Base-by-base conservation (phyloP, 1,140 invertebrate species). In the Drosophila pandora region DNA sequence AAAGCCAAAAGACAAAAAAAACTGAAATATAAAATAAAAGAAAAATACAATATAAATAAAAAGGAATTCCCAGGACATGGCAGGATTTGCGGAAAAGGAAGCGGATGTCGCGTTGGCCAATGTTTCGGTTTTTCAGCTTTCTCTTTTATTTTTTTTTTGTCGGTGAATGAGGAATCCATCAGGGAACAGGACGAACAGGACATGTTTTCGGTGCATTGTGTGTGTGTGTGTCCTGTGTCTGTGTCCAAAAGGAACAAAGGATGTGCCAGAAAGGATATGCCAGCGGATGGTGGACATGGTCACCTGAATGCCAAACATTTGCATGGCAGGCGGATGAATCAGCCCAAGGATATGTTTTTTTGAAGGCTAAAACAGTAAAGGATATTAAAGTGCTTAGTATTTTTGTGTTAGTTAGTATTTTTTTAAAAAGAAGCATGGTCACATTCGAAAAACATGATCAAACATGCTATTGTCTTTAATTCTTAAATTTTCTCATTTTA, bases 81-180 rank as follows among this genome's bases (percentile, higher is more conserved):
- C 41, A 61, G 60, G 67, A 70, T 70, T 65, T 58, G 70, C 72
- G 75, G 82, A 88, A 87, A 63, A 79, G 82, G 82, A 88, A 85
- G 43, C 82, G 83, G 83, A 87, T 83, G 83, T 88, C 79, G 83
- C 83, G 67, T 88, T 87, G 82, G 82, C 82, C 68, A 82, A 64
- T 80, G 80, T 75, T 79, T 84, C 68, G 43, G 49, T 54, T 72
- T 37, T 60, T 49, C 37, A 37, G 10, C 43, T 37, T 43, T 28
- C 47, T 32, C 57, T 62, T 32, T 53, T 54, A 53, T 59, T 47
- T 13, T 21, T 56, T 39, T n/a, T 13, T 22, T 50, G 39, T 43
- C n/a, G 65, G 23, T 69, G 67, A 70, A 70, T 69, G 63, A 17
- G 17, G 67, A 70, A 70, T 70, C 67, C 67, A 70, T 70, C 52